phyloP scores from a whole-genome alignment of 2,113 vertebrate genomes.

The Grus americana region DNA sequence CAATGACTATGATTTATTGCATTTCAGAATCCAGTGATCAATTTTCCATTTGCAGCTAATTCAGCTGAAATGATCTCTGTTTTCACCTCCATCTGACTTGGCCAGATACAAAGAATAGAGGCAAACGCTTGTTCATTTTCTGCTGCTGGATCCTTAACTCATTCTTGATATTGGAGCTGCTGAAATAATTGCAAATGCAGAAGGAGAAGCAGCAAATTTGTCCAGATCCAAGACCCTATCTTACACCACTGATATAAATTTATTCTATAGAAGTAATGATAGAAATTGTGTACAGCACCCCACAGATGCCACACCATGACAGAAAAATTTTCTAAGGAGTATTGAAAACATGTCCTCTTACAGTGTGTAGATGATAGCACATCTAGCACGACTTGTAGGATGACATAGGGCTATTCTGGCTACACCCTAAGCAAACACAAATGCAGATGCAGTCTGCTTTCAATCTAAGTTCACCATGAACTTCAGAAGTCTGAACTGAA shows the following conservation, averaged over 20 bases:
- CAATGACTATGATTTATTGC: neutral
- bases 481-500: neutral
- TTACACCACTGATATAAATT: neutral
- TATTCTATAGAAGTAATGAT: neutral
- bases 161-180: neutral
- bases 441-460: neutral
- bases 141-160: neutral
- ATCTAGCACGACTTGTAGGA: neutral
- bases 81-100: neutral
- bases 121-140: neutral
- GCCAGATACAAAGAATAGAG: neutral
- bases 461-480: neutral
- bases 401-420: neutral
- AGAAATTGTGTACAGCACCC: neutral
- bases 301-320: neutral
- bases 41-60: neutral
- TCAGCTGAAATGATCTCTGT: neutral
- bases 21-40: neutral
- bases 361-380: neutral
- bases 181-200: neutral
- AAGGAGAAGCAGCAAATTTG: neutral
- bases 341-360: neutral
- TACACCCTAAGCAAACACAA: neutral
- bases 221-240: neutral
- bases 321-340: neutral